Percentiles rank a stretch among this genome's conserved stretches.
phyloP scores from a whole-genome alignment of 2,797 vertebrate genomes.

The Pangasius djambal region DNA sequence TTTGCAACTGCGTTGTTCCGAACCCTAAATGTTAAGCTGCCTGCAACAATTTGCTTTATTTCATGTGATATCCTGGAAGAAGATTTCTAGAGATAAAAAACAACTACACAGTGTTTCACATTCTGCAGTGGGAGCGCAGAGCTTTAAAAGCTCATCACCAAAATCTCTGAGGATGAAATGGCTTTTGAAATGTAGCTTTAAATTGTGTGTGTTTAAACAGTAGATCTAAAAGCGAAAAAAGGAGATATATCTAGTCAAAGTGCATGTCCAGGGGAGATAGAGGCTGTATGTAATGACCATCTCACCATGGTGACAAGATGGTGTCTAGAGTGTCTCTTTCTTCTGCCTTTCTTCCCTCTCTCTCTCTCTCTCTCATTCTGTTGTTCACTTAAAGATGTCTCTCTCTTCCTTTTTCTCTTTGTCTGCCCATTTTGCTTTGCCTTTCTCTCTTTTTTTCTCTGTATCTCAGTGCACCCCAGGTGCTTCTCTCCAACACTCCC shows the following conservation, averaged over 20 bases:
- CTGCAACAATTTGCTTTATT: background rate
- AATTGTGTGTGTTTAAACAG: background rate
- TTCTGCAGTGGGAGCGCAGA: background rate
- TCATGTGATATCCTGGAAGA: background rate
- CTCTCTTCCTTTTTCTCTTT: background rate
- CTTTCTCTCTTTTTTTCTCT: constrained; percentile 38
- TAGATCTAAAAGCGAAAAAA: background rate
- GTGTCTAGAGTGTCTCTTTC: background rate
- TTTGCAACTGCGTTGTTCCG: background rate
- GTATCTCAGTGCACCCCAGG: constrained; percentile 23
- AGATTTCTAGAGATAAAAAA: background rate
- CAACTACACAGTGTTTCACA: background rate
- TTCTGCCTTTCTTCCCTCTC: background rate
- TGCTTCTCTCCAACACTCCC: constrained; percentile 24
- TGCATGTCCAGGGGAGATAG: background rate
- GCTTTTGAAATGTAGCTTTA: background rate
- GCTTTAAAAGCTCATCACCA: constrained; percentile 46
- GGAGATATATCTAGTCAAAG: background rate
- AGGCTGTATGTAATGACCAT: constrained; percentile 3
- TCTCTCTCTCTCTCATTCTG: background rate
- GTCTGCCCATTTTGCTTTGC: background rate
- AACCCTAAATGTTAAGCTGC: background rate
- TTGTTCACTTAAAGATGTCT: background rate
- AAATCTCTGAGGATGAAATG: background rate
- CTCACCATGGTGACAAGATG: constrained; percentile 18